Percentiles rank a stretch among this genome's conserved stretches.
Evolutionary conservation across 2,888 invertebrate species (phyloP).

Genomic region (Adelognathus sp.): DNA sequence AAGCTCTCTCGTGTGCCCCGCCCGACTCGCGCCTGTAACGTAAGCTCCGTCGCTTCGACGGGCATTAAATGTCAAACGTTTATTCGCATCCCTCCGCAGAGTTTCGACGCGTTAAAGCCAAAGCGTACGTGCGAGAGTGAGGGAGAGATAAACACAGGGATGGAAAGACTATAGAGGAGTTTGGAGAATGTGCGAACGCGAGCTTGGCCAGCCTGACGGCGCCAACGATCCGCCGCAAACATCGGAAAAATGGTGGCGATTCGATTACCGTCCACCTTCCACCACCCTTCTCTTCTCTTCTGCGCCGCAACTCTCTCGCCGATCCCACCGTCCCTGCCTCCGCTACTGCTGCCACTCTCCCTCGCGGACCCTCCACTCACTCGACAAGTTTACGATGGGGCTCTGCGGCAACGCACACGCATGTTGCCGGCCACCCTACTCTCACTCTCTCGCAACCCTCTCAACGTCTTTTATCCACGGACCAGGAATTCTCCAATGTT

Average conservation of each 20-base stretch:
- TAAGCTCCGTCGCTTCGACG: slow-evolving; percentile 65
- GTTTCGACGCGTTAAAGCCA: slow-evolving; percentile 65
- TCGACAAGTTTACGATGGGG: slow-evolving; percentile 56
- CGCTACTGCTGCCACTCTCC: slow-evolving; percentile 41
- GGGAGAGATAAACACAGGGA: background rate
- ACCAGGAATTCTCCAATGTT: slow-evolving; percentile 20
- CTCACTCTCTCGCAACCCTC: slow-evolving; percentile 15
- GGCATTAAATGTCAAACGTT: slow-evolving; percentile 77
- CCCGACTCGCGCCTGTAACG: slow-evolving; percentile 55
- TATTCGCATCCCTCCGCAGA: slow-evolving; percentile 72
- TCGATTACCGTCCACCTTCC: slow-evolving; percentile 65
- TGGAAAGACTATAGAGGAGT: slow-evolving; percentile 30
- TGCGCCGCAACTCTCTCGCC: slow-evolving; percentile 45
- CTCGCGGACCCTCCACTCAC: slow-evolving; percentile 40
- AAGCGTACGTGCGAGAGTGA: background rate
- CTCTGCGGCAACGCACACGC: slow-evolving; percentile 39
- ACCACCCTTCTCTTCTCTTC: slow-evolving; percentile 53
- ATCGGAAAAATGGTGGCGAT: slow-evolving; percentile 67
- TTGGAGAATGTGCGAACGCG: slow-evolving; percentile 21
- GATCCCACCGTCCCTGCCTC: slow-evolving; percentile 1
- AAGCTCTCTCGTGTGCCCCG: slow-evolving; percentile 22
- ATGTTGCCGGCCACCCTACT: slow-evolving; percentile 5
- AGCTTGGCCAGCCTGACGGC: slow-evolving; percentile 52
- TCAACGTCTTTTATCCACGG: slow-evolving; percentile 20
- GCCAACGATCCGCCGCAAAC: slow-evolving; percentile 65